phyloP scores from a whole-genome alignment of 2,797 vertebrate genomes.

The Liasis olivaceus region DNA sequence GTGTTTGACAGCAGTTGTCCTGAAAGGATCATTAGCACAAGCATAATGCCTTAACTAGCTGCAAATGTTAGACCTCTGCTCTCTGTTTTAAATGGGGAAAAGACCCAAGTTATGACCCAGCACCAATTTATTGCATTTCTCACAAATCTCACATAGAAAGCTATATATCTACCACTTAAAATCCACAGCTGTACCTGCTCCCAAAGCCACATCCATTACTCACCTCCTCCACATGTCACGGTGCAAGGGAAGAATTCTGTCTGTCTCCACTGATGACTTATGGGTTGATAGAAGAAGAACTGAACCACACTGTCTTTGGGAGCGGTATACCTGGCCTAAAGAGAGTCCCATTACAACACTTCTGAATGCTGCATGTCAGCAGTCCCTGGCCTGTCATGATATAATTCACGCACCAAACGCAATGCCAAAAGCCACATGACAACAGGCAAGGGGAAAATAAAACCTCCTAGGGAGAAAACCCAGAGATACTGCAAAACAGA shows the following conservation, averaged over 20 bases:
- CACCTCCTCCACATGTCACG: slow-evolving; percentile 91
- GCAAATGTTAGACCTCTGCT: background rate
- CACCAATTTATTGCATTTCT: slow-evolving; percentile 22
- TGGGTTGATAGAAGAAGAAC: slow-evolving; percentile 92
- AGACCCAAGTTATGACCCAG: background rate
- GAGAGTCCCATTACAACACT: slow-evolving; percentile 58
- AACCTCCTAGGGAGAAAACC: background rate
- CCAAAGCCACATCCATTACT: slow-evolving; percentile 44
- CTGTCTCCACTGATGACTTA: slow-evolving; percentile 93
- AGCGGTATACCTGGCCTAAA: slow-evolving; percentile 84
- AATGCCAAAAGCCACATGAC: background rate
- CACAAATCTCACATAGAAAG: slow-evolving; percentile 14
- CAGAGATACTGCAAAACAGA: background rate
- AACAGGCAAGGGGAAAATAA: background rate
- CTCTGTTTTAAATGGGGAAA: background rate
- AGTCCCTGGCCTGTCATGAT: background rate
- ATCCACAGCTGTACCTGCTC: slow-evolving; percentile 24
- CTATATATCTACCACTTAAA: background rate
- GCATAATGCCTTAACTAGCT: background rate
- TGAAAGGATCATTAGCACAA: background rate
- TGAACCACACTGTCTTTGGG: slow-evolving; percentile 86
- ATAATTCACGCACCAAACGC: background rate
- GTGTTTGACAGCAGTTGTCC: background rate
- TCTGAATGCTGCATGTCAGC: background rate
- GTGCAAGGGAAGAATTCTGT: slow-evolving; percentile 96